These are phyloP conservation scores for Micromys minutus DNA, from an alignment of 2,113 vertebrate genomes.

Conservation along the genomic window DNA sequence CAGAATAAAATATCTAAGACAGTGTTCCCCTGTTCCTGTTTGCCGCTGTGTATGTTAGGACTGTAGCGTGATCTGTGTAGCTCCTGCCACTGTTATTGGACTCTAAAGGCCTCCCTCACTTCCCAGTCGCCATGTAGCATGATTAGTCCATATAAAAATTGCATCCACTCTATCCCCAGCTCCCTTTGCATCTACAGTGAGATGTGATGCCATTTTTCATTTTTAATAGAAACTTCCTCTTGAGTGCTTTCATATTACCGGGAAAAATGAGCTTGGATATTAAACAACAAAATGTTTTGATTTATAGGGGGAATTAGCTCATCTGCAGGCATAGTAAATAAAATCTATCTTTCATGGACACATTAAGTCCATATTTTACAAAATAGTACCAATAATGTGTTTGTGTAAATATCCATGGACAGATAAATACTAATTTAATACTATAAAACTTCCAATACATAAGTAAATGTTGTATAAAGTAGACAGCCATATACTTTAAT, in stretches of 20 bases:
- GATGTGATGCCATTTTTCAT: background rate
- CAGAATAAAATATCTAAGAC: no score
- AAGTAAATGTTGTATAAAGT: background rate
- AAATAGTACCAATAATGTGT: background rate
- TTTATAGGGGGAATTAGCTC: conserved; percentile 22
- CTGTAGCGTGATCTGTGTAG: background rate
- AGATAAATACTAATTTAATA: background rate
- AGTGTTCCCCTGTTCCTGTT: background rate
- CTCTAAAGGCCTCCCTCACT: background rate
- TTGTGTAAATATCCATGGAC: background rate
- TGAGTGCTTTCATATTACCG: background rate
- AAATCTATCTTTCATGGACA: background rate
- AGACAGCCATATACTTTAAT: background rate
- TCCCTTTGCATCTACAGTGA: background rate
- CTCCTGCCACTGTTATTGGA: background rate
- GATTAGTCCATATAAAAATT: background rate
- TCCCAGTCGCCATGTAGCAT: background rate
- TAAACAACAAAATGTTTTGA: conserved; percentile 22
- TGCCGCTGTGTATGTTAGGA: background rate
- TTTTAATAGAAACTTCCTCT: conserved; percentile 42
- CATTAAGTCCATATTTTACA: conserved; percentile 32
- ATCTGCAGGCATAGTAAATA: conserved; percentile 1
- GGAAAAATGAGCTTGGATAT: conserved; percentile 14
- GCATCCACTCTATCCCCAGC: background rate
- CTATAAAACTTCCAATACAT: background rate